Evolutionary conservation across 2,113 vertebrate genomes (phyloP).

Genomic region (Peromyscus californicus): DNA sequence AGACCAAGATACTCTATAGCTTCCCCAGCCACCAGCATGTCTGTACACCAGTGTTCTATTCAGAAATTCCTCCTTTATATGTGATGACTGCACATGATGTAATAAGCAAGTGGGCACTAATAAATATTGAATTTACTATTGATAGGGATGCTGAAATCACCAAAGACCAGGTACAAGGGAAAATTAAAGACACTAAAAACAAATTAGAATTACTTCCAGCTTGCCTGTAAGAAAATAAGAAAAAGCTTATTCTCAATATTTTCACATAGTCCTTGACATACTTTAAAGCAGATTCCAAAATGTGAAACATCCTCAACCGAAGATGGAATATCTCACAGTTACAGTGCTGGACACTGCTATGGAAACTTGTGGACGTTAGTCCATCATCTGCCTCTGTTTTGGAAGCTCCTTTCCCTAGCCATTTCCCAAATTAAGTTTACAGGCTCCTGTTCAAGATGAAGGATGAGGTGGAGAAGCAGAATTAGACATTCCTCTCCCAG

Average conservation of each 20-base stretch:
- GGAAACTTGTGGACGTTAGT: background rate
- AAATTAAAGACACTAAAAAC: background rate
- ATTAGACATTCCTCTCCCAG: background rate
- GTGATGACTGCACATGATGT: background rate
- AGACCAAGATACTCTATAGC: background rate
- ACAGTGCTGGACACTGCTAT: background rate
- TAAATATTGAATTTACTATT: background rate
- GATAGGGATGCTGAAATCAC: background rate
- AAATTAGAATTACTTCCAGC: background rate
- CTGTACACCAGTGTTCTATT: background rate
- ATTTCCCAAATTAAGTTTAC: background rate
- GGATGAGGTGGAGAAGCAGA: background rate
- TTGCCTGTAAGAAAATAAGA: background rate
- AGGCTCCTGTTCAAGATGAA: background rate
- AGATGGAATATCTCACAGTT: background rate
- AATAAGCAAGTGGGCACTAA: too few species aligned
- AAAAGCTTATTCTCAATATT: slow-evolving; percentile 1
- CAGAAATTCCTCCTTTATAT: background rate
- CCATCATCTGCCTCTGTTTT: background rate
- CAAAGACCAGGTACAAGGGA: background rate
- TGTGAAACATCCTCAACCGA: background rate
- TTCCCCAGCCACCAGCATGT: background rate
- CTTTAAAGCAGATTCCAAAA: background rate
- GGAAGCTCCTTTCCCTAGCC: background rate
- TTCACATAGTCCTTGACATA: background rate